phyloP scores from a whole-genome alignment of 2,888 invertebrate genomes.

The Scaptomyza reducta region DNA sequence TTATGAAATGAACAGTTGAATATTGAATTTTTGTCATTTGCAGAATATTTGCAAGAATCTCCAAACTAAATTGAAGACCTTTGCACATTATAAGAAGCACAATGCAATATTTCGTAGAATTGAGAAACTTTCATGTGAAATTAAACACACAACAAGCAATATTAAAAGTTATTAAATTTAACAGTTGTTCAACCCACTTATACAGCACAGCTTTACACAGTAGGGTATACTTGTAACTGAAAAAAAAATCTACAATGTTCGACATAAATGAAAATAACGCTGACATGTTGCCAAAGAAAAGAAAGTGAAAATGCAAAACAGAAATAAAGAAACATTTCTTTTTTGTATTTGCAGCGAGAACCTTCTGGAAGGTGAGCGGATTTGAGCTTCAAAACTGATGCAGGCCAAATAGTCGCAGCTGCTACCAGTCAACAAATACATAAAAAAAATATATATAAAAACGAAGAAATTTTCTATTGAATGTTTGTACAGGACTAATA shows the following conservation, averaged over 20 bases:
- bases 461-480: slow-evolving; percentile 40
- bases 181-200: neutral
- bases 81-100: neutral
- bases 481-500: slow-evolving; percentile 22
- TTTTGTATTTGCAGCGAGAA: slow-evolving; percentile 26
- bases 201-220: neutral
- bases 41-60: neutral
- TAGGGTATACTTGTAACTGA: neutral
- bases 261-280: slow-evolving; percentile 33
- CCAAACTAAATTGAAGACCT: too few species aligned
- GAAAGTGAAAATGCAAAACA: slow-evolving; percentile 9
- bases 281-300: slow-evolving; percentile 41
- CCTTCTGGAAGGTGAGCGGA: slow-evolving; percentile 49
- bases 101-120: neutral
- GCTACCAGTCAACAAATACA: slow-evolving; percentile 36
- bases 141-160: neutral
- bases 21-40: neutral
- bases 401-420: slow-evolving; percentile 57
- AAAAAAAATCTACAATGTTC: slow-evolving; percentile 8
- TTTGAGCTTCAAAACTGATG: slow-evolving; percentile 70
- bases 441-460: neutral
- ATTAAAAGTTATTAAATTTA: neutral
- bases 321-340: slow-evolving; percentile 22
- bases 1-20: neutral
- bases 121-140: neutral